Conservation (phyloP, 2,113 vertebrate species). For the Melozone crissalis region DNA sequence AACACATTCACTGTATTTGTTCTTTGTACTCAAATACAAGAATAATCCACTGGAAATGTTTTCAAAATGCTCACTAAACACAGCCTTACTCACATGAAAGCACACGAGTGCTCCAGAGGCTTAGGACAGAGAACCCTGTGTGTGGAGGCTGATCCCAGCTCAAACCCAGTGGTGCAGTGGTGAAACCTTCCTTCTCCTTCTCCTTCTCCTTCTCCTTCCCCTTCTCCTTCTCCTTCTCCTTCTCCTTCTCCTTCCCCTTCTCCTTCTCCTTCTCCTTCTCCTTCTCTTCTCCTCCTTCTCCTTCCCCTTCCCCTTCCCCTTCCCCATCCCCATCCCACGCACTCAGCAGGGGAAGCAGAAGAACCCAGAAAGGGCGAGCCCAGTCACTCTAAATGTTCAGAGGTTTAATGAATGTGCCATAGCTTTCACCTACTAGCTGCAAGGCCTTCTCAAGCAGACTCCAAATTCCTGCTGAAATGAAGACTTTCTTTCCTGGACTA, state of each 20-base stretch:
- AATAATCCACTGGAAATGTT: slow-evolving; percentile 44
- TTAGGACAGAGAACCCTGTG: slow-evolving; percentile 57
- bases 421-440: slow-evolving; percentile 75
- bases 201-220: slow-evolving; percentile 1
- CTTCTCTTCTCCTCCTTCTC: background rate
- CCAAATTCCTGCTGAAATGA: slow-evolving; percentile 96
- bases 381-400: slow-evolving; percentile 44
- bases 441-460: slow-evolving; percentile 87
- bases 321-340: background rate
- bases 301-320: background rate
- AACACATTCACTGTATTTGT: slow-evolving; percentile 39
- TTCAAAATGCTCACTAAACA: slow-evolving; percentile 50
- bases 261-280: too few species aligned
- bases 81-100: slow-evolving; percentile 45
- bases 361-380: slow-evolving; percentile 5
- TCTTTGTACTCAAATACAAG: slow-evolving; percentile 22
- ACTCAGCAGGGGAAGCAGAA: background rate
- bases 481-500: slow-evolving; percentile 88
- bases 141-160: slow-evolving; percentile 25
- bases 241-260: too few species aligned
- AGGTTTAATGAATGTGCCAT: slow-evolving; percentile 69
- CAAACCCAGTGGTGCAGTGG: background rate
- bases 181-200: background rate
- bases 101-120: slow-evolving; percentile 28
- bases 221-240: background rate